Conservation (phyloP, 2,797 vertebrate species). For the Gastrophryne carolinensis region DNA sequence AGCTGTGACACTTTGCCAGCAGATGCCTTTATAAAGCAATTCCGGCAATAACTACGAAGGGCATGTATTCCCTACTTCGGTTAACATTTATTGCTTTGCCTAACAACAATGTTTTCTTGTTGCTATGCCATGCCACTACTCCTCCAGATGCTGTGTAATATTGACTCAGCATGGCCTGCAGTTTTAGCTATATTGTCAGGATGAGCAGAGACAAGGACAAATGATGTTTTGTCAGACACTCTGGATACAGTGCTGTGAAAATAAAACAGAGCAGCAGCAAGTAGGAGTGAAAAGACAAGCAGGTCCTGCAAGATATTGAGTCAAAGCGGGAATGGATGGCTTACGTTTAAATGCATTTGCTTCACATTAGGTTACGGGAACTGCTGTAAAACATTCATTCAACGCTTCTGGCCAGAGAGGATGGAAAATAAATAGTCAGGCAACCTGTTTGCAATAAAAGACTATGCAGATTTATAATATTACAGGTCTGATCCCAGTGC, state of each 20-base stretch:
- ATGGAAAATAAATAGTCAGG: conserved; percentile 35
- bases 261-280: conserved; percentile 27
- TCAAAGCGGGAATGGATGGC: conserved; percentile 2
- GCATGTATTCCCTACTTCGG: conserved; percentile 15
- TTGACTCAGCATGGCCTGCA: conserved; percentile 21
- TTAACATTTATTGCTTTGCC: conserved; percentile 17
- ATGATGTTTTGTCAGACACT: conserved; percentile 20
- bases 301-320: conserved; percentile 1
- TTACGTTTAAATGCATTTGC: not conserved
- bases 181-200: not conserved
- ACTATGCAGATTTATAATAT: not conserved
- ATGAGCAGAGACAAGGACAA: conserved; percentile 11
- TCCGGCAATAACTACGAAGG: conserved; percentile 8
- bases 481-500: not conserved
- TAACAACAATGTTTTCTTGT: conserved; percentile 37
- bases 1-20: not conserved
- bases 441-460: conserved; percentile 7
- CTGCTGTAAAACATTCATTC: conserved; percentile 17
- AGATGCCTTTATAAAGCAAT: conserved; percentile 17
- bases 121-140: not conserved
- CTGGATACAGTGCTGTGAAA: conserved; percentile 22
- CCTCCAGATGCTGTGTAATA: conserved; percentile 19
- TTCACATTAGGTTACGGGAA: conserved; percentile 30
- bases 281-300: conserved; percentile 21
- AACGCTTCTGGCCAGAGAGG: not conserved